Evolutionary conservation across 2,797 vertebrate species (phyloP).

Genomic region (Centropyge bicolor): DNA sequence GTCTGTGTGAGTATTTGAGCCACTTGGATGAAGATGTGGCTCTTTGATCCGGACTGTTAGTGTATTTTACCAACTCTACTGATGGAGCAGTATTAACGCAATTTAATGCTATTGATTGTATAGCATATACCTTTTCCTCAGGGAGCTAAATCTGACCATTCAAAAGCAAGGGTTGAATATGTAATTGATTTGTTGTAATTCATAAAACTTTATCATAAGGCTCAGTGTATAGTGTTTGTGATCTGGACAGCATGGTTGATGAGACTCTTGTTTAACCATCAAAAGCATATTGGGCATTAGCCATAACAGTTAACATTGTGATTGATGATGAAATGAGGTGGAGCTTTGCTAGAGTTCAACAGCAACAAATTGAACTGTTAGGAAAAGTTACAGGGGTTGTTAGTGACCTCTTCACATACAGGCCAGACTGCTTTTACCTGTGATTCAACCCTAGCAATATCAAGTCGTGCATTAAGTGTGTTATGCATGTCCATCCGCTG

Average conservation of each 20-base stretch:
- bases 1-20: slow-evolving; percentile 27
- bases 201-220: slow-evolving; percentile 27
- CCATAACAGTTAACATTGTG: slow-evolving; percentile 15
- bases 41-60: slow-evolving; percentile 36
- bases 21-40: slow-evolving; percentile 26
- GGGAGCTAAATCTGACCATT: slow-evolving; percentile 70
- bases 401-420: slow-evolving; percentile 29
- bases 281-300: slow-evolving; percentile 37
- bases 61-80: slow-evolving; percentile 35
- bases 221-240: slow-evolving; percentile 33
- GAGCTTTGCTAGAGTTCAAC: slow-evolving; percentile 36
- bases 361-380: slow-evolving; percentile 43
- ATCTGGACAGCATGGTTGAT: slow-evolving; percentile 27
- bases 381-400: slow-evolving; percentile 53
- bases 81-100: slow-evolving; percentile 49
- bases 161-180: slow-evolving; percentile 47
- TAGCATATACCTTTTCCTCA: slow-evolving; percentile 67
- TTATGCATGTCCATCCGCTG: slow-evolving; percentile 91
- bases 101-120: slow-evolving; percentile 61
- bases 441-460: slow-evolving; percentile 89
- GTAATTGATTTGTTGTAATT: slow-evolving; percentile 37
- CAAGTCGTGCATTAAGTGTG: slow-evolving; percentile 85
- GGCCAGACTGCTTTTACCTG: slow-evolving; percentile 77
- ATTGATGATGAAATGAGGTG: slow-evolving; percentile 23
- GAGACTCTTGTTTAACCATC: slow-evolving; percentile 19